Conservation (phyloP, 1,140 invertebrate species). For the Mesaphorura yosii region DNA sequence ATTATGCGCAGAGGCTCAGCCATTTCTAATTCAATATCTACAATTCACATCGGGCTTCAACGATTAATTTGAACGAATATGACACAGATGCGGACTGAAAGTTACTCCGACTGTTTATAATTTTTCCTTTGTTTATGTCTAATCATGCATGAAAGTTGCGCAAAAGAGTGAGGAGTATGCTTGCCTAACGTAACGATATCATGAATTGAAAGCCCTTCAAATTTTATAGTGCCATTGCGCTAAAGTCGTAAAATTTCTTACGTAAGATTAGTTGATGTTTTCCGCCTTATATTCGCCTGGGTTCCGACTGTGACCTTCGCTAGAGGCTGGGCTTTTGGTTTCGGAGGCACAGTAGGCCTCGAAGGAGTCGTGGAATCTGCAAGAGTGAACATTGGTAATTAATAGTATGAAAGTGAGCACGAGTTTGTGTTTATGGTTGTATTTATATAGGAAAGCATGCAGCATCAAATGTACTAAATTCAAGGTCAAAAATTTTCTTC, state of each 20-base stretch:
- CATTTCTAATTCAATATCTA: no score
- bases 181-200: background rate
- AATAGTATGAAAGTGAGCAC: no score
- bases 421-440: no score
- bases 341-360: background rate
- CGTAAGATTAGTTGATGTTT: background rate
- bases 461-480: no score
- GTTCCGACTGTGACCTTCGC: background rate
- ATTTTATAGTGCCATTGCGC: background rate
- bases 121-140: background rate
- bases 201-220: background rate
- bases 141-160: background rate
- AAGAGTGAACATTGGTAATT: no score
- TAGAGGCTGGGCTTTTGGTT: background rate
- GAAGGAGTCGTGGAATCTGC: background rate
- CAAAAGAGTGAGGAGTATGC: background rate
- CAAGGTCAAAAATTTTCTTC: no score
- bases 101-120: background rate
- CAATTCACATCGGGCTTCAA: no score
- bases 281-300: background rate
- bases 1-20: no score
- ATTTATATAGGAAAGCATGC: no score
- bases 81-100: no score
- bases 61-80: no score
- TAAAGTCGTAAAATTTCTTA: background rate